Evolutionary conservation across 2,797 vertebrate genomes (phyloP), one percentile per base, ranked within the genome.

Genomic region (Kryptolebias ocellatus): DNA sequence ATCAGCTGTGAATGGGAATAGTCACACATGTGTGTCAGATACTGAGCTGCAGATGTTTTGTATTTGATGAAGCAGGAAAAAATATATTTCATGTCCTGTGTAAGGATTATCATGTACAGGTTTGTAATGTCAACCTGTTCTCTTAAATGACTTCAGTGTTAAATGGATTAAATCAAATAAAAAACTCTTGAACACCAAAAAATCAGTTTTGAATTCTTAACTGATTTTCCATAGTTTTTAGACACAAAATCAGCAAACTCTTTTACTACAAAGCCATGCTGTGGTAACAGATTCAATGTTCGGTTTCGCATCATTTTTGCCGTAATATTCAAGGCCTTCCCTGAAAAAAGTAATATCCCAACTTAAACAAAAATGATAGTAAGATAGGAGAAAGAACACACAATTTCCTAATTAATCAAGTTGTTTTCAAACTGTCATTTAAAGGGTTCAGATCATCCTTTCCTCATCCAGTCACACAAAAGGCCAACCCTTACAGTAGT

Each of bases 381-480:
- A 39, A 10, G 10, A 10, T 11, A 39, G 10, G 37, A 39, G 37
- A 39, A 39, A 39, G 37, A 10, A 7, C 31, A 39, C 37, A 27
- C 28, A 28, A 16, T 47, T 39, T 47, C 46, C 37, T 37, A 14
- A 24, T 17, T 10, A 34, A n/a, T 49, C 34, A 66, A 3, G 15
- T 5, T 57, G 24, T 9, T 49, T 34, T 54, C 5, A 56, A 20
- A 46, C 1, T 51, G 46, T 62, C 5, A 8, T 17, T 72, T 3
- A 49, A 0, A n/a, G 1, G 52, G 17, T 45, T 71, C 0, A 45
- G 28, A 37, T 53, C 31, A 28, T 28, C 5, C 0, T 11, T 39
- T 2, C 11, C 69, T 47, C 53, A 51, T 56, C 64, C 18, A 49
- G 55, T 51, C 53, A 64, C 51, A 52, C 37, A 58, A 62, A 65